phyloP scores from a whole-genome alignment of 2,888 invertebrate species.

The Reticulitermes lucifugus region DNA sequence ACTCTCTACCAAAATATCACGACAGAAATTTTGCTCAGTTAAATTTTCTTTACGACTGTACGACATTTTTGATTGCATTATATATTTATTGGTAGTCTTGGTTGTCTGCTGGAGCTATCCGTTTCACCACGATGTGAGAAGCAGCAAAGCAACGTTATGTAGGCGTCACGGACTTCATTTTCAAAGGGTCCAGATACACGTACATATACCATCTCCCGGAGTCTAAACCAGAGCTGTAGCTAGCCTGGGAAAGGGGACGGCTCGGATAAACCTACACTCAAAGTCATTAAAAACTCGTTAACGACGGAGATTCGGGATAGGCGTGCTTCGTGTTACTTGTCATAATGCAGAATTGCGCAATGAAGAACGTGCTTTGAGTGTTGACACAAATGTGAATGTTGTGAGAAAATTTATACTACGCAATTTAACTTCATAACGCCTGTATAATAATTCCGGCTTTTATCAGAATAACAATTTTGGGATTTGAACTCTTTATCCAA shows the following conservation, averaged over 20 bases:
- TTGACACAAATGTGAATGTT: not conserved
- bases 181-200: not conserved
- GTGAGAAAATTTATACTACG: not conserved
- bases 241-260: not conserved
- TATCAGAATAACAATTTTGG: not conserved
- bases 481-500: not conserved
- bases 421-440: not conserved
- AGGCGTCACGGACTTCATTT: not conserved
- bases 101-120: not conserved
- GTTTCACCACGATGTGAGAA: not conserved
- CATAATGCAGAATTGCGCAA: conserved; percentile 8
- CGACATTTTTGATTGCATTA: conserved; percentile 30
- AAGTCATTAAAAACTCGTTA: conserved; percentile 42
- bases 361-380: not conserved
- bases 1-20: not conserved
- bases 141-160: conserved; percentile 2
- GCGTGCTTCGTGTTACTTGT: not conserved
- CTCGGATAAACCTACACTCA: conserved; percentile 32
- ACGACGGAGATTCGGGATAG: not conserved
- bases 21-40: conserved; percentile 8
- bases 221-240: conserved; percentile 12
- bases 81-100: conserved; percentile 19
- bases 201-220: not conserved
- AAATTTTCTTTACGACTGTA: conserved; percentile 14
- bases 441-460: not conserved